phyloP scores from a whole-genome alignment of 2,113 vertebrate species.

The Sinosuthora webbiana region DNA sequence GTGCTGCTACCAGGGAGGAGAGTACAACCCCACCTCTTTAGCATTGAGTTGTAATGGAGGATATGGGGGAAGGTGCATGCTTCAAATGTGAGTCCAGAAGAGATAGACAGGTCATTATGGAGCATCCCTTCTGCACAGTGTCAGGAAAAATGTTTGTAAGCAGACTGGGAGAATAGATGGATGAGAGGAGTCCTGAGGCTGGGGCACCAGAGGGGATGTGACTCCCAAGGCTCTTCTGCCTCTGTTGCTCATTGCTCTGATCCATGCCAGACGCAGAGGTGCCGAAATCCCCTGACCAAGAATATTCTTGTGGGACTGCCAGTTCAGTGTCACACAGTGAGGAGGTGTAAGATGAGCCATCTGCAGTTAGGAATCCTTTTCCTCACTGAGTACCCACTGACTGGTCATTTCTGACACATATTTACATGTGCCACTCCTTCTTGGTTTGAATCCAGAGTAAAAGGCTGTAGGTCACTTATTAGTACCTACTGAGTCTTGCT shows the following conservation, averaged over 20 bases:
- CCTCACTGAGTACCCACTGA: not conserved
- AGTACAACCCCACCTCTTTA: not conserved
- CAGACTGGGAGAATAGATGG: not conserved
- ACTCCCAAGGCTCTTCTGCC: not conserved
- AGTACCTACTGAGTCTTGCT: no score
- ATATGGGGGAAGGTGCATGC: not conserved
- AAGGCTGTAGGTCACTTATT: not conserved
- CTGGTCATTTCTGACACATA: not conserved
- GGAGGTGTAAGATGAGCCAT: not conserved
- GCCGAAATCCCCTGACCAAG: accelerated
- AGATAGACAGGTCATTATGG: not conserved
- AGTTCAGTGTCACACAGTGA: not conserved
- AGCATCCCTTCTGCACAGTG: not conserved
- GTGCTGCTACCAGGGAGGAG: not conserved
- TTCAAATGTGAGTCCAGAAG: not conserved
- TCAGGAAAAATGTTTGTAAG: not conserved
- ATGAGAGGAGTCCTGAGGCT: not conserved
- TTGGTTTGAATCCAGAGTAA: not conserved
- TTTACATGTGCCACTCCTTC: not conserved
- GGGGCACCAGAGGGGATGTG: not conserved
- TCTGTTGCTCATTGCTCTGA: not conserved
- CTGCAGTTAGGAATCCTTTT: not conserved
- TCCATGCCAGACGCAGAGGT: accelerated
- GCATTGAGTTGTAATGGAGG: accelerated
- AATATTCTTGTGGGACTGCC: not conserved